phyloP scores from a whole-genome alignment of 2,113 vertebrate genomes.

The Acanthochromis polyacanthus region DNA sequence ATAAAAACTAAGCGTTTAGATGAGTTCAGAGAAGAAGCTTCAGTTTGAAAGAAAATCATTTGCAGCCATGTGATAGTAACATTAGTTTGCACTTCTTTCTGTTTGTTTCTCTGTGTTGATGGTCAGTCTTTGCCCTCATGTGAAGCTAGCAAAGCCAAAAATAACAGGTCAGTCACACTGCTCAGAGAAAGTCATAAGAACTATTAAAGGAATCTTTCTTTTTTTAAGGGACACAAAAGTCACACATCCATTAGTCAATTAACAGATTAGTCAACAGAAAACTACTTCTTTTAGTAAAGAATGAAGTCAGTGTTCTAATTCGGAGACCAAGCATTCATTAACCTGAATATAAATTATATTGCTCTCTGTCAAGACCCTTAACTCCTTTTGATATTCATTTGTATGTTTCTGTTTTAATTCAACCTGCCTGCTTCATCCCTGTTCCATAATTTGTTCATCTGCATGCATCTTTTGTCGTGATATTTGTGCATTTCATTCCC shows the following conservation, averaged over 20 bases:
- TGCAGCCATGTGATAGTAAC: background rate
- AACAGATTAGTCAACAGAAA: background rate
- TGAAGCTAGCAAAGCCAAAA: background rate
- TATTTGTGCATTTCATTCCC: background rate
- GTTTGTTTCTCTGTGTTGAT: background rate
- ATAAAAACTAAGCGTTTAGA: background rate
- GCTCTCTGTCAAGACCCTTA: no score
- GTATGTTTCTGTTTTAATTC: no score
- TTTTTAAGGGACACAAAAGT: background rate
- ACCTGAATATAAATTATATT: no score
- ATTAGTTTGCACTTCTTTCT: background rate
- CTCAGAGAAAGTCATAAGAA: background rate
- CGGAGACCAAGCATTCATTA: no score
- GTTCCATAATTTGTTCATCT: no score
- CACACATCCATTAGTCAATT: background rate
- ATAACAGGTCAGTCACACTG: background rate
- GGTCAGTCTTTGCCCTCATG: slow-evolving; percentile 2
- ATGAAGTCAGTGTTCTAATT: no score
- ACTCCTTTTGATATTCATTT: background rate
- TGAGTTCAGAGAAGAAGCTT: background rate
- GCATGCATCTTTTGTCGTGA: background rate
- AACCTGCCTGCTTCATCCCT: no score
- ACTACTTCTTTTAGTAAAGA: background rate
- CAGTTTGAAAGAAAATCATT: background rate
- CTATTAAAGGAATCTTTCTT: background rate